Percentiles rank a stretch among this genome's conserved stretches.
phyloP scores from a whole-genome alignment of 2,113 vertebrate genomes.

The Myotis davidii region DNA sequence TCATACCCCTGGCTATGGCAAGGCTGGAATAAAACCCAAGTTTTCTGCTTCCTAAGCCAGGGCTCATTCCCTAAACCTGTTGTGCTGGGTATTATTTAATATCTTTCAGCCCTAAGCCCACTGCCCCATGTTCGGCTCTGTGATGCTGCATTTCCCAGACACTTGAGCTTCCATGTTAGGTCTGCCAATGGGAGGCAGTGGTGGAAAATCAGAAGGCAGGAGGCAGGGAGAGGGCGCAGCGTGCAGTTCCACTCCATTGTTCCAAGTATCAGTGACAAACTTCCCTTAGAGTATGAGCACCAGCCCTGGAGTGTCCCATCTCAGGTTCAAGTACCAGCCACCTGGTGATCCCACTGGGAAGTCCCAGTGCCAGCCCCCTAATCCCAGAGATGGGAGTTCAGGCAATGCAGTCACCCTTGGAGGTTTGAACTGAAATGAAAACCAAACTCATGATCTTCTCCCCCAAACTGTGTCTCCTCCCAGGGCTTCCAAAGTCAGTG shows the following conservation, averaged over 20 bases:
- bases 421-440: background rate
- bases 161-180: background rate
- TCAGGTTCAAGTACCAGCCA: background rate
- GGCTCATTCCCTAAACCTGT: background rate
- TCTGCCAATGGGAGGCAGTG: background rate
- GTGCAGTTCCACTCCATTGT: no score
- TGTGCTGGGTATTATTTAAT: background rate
- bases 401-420: background rate
- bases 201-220: background rate
- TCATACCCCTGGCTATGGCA: background rate
- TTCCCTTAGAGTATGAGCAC: background rate
- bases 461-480: background rate
- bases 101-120: background rate
- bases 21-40: background rate
- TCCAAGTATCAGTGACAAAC: background rate
- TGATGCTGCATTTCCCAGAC: background rate
- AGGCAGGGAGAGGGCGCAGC: background rate
- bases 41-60: background rate
- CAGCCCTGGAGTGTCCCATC: background rate
- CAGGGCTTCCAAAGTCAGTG: background rate
- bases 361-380: background rate
- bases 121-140: background rate
- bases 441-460: background rate
- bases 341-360: background rate
- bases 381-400: background rate